These are phyloP conservation scores for Galerucella pusilla DNA, from an alignment of 2,888 invertebrate species.

Conservation along the genomic window DNA sequence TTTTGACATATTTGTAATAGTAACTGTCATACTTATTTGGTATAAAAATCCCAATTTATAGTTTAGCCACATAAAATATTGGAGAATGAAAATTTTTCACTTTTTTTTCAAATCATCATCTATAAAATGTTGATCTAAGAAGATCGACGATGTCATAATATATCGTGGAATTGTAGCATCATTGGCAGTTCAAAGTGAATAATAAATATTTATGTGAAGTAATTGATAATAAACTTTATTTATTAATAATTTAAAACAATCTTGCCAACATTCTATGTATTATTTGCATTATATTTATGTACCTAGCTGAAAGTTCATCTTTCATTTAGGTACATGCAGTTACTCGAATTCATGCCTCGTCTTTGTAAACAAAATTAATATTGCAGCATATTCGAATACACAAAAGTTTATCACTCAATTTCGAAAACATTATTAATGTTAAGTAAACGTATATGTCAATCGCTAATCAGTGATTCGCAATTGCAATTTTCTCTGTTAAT, in stretches of 20 bases:
- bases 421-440: not conserved
- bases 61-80: too few relatives aligned
- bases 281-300: not conserved
- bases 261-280: not conserved
- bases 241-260: not conserved
- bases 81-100: too few relatives aligned
- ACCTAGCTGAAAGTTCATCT: not conserved
- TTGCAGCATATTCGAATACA: not conserved
- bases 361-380: not conserved
- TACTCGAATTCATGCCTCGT: not conserved
- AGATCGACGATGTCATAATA: too few relatives aligned
- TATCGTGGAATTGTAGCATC: too few relatives aligned
- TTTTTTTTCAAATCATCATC: too few relatives aligned
- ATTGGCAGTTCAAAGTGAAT: too few relatives aligned
- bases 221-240: not conserved
- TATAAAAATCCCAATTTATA: too few relatives aligned
- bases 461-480: not conserved
- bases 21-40: too few relatives aligned
- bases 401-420: not conserved
- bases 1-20: too few relatives aligned
- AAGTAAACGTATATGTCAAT: not conserved
- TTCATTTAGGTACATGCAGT: not conserved
- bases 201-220: not conserved
- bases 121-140: too few relatives aligned
- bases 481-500: constrained; percentile 16